Evolutionary conservation across 1,140 invertebrate species (phyloP), one percentile per base, ranked within the genome.

Genomic region (Euura lappo): DNA sequence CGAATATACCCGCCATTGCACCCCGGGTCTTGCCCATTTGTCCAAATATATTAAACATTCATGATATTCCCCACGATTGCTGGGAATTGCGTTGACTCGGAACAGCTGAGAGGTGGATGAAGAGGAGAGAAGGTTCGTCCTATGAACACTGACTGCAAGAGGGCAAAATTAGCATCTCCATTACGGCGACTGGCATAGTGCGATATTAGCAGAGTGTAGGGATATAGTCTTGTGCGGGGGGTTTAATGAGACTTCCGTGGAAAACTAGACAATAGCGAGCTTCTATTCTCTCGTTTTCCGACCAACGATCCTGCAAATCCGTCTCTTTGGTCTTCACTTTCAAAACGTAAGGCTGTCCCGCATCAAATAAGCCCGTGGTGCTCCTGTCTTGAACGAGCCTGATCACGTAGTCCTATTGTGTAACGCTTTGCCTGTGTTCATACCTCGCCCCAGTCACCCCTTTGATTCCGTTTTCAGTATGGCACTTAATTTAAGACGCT

Each of bases 101-200:
- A 71, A 11, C 60, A 44, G 72, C 28, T 28, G 42, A 66, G 69
- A 2, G 7, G 68, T 28, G 6, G 13, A n/a, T 8, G 46, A 7
- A 70, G 43, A 44, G 65, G 44, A 3, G 51, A n/a, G 6, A n/a
- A 60, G 51, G 51, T 60, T 28, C 8, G 51, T 60, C 51, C 3
- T 60, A 60, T 8, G 51, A 11, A 60, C 3, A 60, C 51, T 60
- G 51, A 60, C 51, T 60, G 51, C 51, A 60, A 71, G 77, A 78
- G 66, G 76, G 80, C 77, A 78, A 81, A 84, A 83, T 84, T 84
- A 84, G 82, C 82, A 81, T 84, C 83, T 84, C 81, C 83, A 84
- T 84, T 84, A 84, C 28, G 82, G 79, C 77, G 79, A 72, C 76
- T 76, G 74, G 78, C 80, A 83, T 84, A 82, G 84, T 82, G 78